Evolutionary conservation across 2,797 vertebrate genomes (phyloP).

Genomic region (Cephalopachus bancanus): DNA sequence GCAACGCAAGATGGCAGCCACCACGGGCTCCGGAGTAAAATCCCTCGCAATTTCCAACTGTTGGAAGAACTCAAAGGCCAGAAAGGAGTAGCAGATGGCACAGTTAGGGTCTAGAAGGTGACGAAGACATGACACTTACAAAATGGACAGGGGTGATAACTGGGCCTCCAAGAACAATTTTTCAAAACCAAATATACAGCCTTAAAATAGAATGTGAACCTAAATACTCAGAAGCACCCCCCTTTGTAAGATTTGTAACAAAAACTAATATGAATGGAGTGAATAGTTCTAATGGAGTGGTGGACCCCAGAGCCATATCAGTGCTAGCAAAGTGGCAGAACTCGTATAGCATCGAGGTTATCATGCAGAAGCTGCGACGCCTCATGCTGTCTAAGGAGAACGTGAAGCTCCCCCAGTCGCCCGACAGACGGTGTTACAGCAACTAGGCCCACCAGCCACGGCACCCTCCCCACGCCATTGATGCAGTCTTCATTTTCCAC

Average conservation of each 20-base stretch:
- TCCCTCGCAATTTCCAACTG: no score
- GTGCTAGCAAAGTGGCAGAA: slow-evolving; percentile 99
- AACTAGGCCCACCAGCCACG: slow-evolving; percentile 87
- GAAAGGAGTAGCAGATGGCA: no score
- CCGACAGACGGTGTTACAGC: slow-evolving; percentile 98
- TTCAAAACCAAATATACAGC: slow-evolving; percentile 99
- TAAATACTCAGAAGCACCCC: slow-evolving; percentile 97
- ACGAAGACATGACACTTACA: no score
- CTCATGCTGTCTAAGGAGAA: slow-evolving; percentile 99
- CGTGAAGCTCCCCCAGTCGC: slow-evolving; percentile 98
- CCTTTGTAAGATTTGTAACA: slow-evolving; percentile 98
- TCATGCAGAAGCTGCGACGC: slow-evolving; percentile 97
- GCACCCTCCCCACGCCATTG: slow-evolving; percentile 85
- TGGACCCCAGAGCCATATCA: slow-evolving; percentile 96
- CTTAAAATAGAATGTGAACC: slow-evolving; percentile 99
- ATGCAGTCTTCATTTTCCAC: slow-evolving; percentile 92
- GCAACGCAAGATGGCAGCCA: no score
- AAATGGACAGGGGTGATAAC: no score
- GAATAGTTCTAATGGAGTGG: slow-evolving; percentile 99
- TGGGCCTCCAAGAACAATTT: slow-evolving; percentile 90
- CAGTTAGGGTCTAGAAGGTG: no score
- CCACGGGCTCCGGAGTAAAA: no score
- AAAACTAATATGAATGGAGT: slow-evolving; percentile 99
- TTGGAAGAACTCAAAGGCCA: no score
- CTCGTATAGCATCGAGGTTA: slow-evolving; percentile 97